Evolutionary conservation across 2,113 vertebrate genomes (phyloP).

Genomic region (Catharus bicknelli): DNA sequence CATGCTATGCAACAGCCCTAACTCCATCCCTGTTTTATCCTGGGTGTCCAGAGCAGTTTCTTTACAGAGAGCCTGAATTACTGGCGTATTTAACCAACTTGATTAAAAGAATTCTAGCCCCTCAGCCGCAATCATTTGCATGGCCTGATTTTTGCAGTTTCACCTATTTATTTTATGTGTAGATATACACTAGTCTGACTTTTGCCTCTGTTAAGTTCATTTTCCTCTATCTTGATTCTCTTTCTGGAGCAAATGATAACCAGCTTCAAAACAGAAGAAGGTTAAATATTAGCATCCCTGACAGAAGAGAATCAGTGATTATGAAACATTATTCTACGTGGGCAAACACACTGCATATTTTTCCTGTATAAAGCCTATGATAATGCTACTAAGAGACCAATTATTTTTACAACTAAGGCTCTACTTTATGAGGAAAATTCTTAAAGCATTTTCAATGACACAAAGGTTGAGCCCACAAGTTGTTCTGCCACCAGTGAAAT

Average conservation of each 20-base stretch:
- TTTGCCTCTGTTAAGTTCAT: neutral
- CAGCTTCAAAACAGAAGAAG: neutral
- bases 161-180: neutral
- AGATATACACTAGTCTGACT: neutral
- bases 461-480: neutral
- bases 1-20: neutral
- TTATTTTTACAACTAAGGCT: constrained; percentile 4
- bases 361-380: neutral
- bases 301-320: neutral
- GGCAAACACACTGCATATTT: neutral
- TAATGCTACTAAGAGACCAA: neutral
- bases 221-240: neutral
- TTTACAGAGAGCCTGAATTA: neutral
- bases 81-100: neutral
- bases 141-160: constrained; percentile 16
- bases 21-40: neutral
- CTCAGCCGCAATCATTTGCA: neutral
- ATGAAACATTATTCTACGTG: constrained; percentile 18
- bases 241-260: constrained; percentile 3
- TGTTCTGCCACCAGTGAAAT: neutral
- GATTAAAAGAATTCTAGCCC: constrained; percentile 37
- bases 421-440: neutral
- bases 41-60: neutral
- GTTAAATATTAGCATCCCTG: constrained; percentile 7
- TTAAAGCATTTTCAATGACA: neutral